Percentiles rank a stretch among this genome's conserved stretches.
These are phyloP conservation scores for Parasteatoda lunata DNA, from an alignment of 2,888 invertebrate species.

Conservation along the genomic window DNA sequence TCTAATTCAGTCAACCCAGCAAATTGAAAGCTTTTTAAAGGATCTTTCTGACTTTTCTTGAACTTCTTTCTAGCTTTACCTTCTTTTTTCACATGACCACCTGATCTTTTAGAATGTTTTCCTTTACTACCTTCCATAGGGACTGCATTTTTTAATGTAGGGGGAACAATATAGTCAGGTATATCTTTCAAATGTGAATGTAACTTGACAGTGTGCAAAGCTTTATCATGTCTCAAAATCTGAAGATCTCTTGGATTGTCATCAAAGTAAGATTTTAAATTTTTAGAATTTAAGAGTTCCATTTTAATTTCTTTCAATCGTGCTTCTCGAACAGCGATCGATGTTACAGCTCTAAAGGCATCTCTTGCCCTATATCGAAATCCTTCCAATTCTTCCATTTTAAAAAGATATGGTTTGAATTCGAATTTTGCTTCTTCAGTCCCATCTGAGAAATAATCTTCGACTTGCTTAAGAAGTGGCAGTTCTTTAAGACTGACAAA, in stretches of 20 bases:
- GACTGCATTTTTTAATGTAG: conserved; percentile 64
- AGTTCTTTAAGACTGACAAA: conserved; percentile 89
- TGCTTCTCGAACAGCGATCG: conserved; percentile 94
- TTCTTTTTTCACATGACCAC: conserved; percentile 4
- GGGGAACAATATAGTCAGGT: conserved; percentile 85
- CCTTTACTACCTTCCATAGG: conserved; percentile 4
- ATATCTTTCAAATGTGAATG: conserved; percentile 91
- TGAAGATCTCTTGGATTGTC: conserved; percentile 92
- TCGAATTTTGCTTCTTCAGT: conserved; percentile 69
- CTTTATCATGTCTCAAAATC: conserved; percentile 81
- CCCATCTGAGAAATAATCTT: conserved; percentile 54
- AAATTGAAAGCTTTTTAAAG: conserved; percentile 67
- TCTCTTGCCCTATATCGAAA: conserved; percentile 96
- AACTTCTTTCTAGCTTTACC: conserved; percentile 29
- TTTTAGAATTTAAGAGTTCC: conserved; percentile 93
- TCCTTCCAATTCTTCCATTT: conserved; percentile 95
- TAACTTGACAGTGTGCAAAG: conserved; percentile 86
- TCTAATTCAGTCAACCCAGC: conserved; percentile 50
- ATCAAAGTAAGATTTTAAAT: conserved; percentile 93
- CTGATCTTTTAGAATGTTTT: not conserved
- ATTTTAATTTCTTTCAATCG: conserved; percentile 94
- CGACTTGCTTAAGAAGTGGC: conserved; percentile 74
- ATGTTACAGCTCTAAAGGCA: conserved; percentile 95
- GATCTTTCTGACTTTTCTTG: conserved; percentile 57
- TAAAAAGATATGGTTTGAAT: conserved; percentile 91